phyloP scores from a whole-genome alignment of 2,888 invertebrate species.

The Nephrotoma flavescens region DNA sequence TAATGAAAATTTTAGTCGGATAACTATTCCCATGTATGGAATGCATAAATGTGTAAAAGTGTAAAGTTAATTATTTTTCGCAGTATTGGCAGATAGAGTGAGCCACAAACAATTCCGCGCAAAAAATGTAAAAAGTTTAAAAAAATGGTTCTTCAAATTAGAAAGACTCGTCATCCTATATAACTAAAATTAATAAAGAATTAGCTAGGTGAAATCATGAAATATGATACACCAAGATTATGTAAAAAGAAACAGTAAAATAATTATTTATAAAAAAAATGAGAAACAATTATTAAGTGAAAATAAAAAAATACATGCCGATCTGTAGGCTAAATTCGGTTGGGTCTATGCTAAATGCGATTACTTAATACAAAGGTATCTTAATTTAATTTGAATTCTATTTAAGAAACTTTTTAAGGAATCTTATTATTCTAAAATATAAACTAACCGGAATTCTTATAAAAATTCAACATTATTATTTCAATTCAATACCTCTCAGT shows the following conservation, averaged over 20 bases:
- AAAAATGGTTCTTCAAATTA: no score
- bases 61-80: no score
- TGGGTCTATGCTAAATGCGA: not conserved
- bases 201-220: not conserved
- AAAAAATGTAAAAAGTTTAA: not conserved
- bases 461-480: no score
- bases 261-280: not conserved
- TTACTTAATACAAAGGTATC: not conserved
- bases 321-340: not conserved
- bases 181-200: not conserved
- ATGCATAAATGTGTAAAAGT: no score
- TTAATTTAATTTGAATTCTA: not conserved
- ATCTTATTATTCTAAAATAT: no score
- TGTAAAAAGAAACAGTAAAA: not conserved
- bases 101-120: no score
- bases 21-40: no score
- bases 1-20: no score
- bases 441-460: no score
- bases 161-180: not conserved
- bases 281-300: not conserved
- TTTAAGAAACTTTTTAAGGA: not conserved
- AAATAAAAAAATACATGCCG: not conserved
- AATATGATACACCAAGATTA: not conserved
- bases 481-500: no score
- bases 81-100: no score